Percentiles rank a stretch among this genome's conserved stretches.
These are phyloP conservation scores for Rhadina sibilatrix DNA, from an alignment of 2,113 vertebrate genomes.

Conservation along the genomic window DNA sequence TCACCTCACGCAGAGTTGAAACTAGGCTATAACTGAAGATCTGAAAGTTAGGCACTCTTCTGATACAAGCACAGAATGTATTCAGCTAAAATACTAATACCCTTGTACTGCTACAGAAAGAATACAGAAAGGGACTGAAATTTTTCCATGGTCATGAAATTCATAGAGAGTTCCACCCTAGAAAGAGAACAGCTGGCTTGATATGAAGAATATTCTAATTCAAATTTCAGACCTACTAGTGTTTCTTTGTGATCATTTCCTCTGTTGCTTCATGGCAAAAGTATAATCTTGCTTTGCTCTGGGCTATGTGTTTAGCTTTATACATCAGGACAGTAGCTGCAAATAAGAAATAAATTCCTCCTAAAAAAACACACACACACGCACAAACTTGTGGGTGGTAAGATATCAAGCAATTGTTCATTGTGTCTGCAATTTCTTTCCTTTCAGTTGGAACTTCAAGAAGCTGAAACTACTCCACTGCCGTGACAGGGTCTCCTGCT, in stretches of 20 bases:
- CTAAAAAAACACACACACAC: background rate
- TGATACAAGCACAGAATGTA: background rate
- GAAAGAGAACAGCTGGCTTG: background rate
- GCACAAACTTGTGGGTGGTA: background rate
- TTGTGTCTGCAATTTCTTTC: slow-evolving; percentile 67
- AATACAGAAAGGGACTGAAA: background rate
- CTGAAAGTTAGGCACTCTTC: background rate
- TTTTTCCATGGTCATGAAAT: background rate
- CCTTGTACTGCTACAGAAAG: background rate
- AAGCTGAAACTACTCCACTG: slow-evolving; percentile 75
- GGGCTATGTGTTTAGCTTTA: background rate
- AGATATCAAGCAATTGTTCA: slow-evolving; percentile 26
- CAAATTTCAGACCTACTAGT: background rate
- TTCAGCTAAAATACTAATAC: background rate
- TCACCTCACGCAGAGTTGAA: background rate
- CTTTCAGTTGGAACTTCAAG: slow-evolving; percentile 79
- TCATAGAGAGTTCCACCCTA: background rate
- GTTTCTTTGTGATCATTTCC: background rate
- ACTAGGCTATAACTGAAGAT: background rate
- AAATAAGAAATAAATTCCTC: background rate
- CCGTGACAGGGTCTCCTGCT: slow-evolving; percentile 60
- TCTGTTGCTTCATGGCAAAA: background rate
- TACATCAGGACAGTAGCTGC: background rate
- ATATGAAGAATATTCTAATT: background rate
- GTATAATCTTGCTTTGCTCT: background rate